These are phyloP conservation scores for Hypercompe scribonia DNA, from an alignment of 2,888 invertebrate species.

Conservation along the genomic window DNA sequence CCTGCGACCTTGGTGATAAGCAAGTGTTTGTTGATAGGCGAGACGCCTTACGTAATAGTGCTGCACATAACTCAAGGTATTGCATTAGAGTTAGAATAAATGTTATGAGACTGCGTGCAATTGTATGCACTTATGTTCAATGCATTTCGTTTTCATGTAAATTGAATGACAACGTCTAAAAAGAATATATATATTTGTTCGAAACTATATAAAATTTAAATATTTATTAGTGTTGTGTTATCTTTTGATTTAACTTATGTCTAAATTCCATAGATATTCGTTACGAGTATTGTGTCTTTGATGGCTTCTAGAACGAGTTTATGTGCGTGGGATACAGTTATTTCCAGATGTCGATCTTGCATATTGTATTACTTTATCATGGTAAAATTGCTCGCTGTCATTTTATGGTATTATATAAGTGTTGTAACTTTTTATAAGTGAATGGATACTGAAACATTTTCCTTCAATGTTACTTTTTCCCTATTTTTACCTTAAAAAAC, in stretches of 20 bases:
- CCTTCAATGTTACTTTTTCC: no score
- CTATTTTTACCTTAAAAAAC: no score
- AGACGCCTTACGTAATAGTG: constrained; percentile 66
- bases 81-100: constrained; percentile 40
- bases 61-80: constrained; percentile 56
- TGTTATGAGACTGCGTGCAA: background rate
- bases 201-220: background rate
- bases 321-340: background rate
- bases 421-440: background rate
- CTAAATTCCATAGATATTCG: background rate
- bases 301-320: background rate
- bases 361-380: background rate
- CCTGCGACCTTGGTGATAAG: constrained; percentile 79
- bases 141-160: background rate
- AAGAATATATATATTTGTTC: background rate
- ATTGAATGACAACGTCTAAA: background rate
- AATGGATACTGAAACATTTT: constrained; percentile 12
- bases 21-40: constrained; percentile 62
- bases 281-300: background rate
- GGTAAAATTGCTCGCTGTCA: background rate
- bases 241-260: background rate
- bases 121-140: background rate
- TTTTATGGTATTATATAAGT: background rate
- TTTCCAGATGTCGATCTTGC: background rate
- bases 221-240: background rate